Evolutionary conservation across 1,140 invertebrate species (phyloP).

Genomic region (Chironomus striatipennis): DNA sequence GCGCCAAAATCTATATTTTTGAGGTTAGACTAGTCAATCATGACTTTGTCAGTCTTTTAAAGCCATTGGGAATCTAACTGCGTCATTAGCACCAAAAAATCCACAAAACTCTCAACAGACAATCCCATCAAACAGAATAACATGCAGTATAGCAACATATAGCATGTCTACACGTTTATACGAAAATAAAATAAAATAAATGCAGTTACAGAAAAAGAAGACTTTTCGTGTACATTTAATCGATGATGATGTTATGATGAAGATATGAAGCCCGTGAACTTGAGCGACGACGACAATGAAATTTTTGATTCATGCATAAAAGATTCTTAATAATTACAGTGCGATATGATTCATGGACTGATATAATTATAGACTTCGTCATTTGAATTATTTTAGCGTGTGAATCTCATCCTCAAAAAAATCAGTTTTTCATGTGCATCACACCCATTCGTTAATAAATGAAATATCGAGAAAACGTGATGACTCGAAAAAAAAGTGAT

Average conservation of each 20-base stretch:
- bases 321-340: not conserved
- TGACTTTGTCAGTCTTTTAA: too few relatives aligned
- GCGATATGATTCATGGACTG: not conserved
- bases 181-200: too few relatives aligned
- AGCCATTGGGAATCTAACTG: too few relatives aligned
- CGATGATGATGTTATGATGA: not conserved
- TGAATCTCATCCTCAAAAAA: not conserved
- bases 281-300: not conserved
- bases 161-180: too few relatives aligned
- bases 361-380: not conserved
- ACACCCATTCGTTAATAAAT: not conserved
- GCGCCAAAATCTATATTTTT: too few relatives aligned
- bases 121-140: too few relatives aligned
- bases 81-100: too few relatives aligned
- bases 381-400: not conserved
- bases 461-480: not conserved
- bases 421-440: not conserved
- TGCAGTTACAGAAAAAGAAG: not conserved
- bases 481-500: not conserved
- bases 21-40: too few relatives aligned
- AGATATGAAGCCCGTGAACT: not conserved
- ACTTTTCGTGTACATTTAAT: not conserved
- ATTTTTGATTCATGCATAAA: not conserved
- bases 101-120: too few relatives aligned
- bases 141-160: too few relatives aligned